phyloP scores from a whole-genome alignment of 2,888 invertebrate genomes.

The Tachina grossa region DNA sequence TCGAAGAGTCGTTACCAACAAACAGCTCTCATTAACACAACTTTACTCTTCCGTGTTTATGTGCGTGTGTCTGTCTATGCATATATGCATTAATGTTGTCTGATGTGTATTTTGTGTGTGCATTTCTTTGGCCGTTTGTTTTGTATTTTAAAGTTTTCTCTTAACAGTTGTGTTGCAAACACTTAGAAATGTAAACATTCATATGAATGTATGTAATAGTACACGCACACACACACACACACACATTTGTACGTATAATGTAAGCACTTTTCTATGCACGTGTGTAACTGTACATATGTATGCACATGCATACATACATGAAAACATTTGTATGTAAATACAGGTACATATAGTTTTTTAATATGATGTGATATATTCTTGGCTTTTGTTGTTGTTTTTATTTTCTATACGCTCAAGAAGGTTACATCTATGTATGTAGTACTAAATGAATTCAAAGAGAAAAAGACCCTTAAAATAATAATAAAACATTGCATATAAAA shows the following conservation, averaged over 20 bases:
- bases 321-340: no score
- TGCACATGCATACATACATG: not conserved
- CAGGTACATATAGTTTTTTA: not conserved
- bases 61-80: not conserved
- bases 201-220: not conserved
- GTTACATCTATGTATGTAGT: conserved; percentile 44
- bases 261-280: not conserved
- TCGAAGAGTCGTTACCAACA: conserved; percentile 1
- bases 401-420: conserved; percentile 52
- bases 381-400: conserved; percentile 30
- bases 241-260: not conserved
- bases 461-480: conserved; percentile 30
- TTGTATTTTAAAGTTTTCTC: conserved; percentile 40
- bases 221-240: not conserved
- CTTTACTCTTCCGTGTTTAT: conserved; percentile 30
- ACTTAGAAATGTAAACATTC: conserved; percentile 41
- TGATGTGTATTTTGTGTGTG: conserved; percentile 45
- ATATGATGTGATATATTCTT: conserved; percentile 17
- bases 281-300: not conserved
- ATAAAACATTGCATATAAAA: conserved; percentile 2
- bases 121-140: conserved; percentile 40
- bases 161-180: conserved; percentile 30
- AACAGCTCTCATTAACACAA: conserved; percentile 16
- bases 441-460: conserved; percentile 46
- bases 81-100: conserved; percentile 48